Evolutionary conservation across 1,140 invertebrate species (phyloP).

Genomic region (Hormaphis cornu): DNA sequence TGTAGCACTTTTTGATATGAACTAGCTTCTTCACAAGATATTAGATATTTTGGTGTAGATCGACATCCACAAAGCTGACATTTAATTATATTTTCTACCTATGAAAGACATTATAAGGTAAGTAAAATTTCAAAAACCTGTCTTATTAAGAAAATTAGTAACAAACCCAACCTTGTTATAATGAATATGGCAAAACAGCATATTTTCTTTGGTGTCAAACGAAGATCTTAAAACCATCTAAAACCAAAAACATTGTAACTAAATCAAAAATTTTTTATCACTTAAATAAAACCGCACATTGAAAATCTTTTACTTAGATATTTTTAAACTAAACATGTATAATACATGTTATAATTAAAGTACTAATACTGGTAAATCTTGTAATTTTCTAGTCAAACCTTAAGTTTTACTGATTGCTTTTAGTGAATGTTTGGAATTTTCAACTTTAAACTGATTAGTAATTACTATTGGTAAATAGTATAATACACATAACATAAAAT

Average conservation of each 20-base stretch:
- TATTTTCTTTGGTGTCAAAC: background rate
- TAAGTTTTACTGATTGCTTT: too few relatives aligned
- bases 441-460: too few relatives aligned
- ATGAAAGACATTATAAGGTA: background rate
- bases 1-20: background rate
- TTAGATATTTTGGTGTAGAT: background rate
- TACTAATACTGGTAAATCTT: too few relatives aligned
- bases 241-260: background rate
- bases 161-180: background rate
- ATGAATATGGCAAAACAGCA: background rate
- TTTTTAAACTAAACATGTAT: too few relatives aligned
- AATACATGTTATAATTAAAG: too few relatives aligned
- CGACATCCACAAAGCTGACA: background rate
- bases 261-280: too few relatives aligned
- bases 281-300: too few relatives aligned
- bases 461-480: too few relatives aligned
- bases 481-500: too few relatives aligned
- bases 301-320: too few relatives aligned
- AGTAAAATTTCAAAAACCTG: background rate
- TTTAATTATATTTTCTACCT: background rate
- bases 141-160: background rate
- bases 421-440: too few relatives aligned
- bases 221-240: background rate
- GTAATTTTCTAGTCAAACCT: too few relatives aligned
- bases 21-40: background rate